These are phyloP conservation scores for Threskiornis aethiopicus DNA, from an alignment of 2,797 vertebrate species.

Conservation along the genomic window DNA sequence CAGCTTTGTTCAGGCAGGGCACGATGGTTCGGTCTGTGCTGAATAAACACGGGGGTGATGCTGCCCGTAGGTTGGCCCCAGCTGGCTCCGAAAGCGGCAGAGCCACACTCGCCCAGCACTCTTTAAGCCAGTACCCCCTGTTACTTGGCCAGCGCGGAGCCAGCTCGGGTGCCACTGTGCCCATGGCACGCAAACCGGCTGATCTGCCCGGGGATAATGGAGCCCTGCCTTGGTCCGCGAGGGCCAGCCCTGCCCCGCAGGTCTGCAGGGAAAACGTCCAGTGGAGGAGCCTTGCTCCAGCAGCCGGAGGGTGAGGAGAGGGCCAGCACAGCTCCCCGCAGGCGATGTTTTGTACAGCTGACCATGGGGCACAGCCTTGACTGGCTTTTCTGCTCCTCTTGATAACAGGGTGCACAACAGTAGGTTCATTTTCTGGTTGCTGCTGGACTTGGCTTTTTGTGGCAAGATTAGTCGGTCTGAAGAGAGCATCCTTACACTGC, in stretches of 20 bases:
- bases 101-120: not conserved
- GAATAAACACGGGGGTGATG: not conserved
- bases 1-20: not conserved
- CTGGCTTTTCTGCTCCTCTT: not conserved
- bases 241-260: not conserved
- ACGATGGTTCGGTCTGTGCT: not conserved
- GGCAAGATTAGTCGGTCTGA: rapidly evolving
- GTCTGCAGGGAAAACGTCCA: not conserved
- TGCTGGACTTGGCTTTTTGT: not conserved
- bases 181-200: rapidly evolving
- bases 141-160: not conserved
- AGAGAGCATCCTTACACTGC: rapidly evolving
- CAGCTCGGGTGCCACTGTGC: not conserved
- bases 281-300: not conserved
- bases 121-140: not conserved
- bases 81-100: not conserved
- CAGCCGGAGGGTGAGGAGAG: not conserved
- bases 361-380: not conserved
- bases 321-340: rapidly evolving
- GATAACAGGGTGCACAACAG: rapidly evolving
- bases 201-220: not conserved
- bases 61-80: not conserved
- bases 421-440: not conserved
- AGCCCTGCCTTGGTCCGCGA: rapidly evolving
- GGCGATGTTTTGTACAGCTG: not conserved